Percentiles rank a stretch among this genome's conserved stretches.
phyloP scores from a whole-genome alignment of 2,797 vertebrate genomes.

The Pantherophis vulpinus region DNA sequence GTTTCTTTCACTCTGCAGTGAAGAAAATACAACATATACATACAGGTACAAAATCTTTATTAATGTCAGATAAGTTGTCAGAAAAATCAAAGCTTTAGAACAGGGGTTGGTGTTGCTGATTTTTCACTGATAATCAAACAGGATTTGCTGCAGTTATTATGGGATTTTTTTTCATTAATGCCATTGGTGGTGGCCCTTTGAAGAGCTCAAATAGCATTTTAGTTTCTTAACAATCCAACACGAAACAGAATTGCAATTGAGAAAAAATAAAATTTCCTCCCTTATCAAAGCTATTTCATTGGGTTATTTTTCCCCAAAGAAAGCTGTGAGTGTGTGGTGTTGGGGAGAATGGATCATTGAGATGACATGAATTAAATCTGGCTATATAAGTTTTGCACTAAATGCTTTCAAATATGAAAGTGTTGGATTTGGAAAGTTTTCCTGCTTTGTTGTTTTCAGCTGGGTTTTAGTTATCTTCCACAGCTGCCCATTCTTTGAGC shows the following conservation, averaged over 20 bases:
- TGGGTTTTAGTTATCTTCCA: neutral
- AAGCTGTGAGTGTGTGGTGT: neutral
- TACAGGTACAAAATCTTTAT: neutral
- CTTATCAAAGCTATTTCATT: neutral
- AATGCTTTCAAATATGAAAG: neutral
- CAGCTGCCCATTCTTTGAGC: neutral
- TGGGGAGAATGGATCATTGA: neutral
- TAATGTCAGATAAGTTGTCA: neutral
- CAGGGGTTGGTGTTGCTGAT: neutral
- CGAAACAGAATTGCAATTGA: neutral
- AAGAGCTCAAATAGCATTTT: neutral
- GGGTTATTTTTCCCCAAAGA: neutral
- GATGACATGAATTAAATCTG: neutral
- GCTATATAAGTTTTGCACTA: neutral
- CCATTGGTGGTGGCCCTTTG: neutral
- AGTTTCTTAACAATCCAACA: neutral
- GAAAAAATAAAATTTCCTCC: neutral
- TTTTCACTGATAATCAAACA: neutral
- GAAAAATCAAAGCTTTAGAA: neutral
- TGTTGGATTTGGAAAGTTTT: neutral
- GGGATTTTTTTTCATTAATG: neutral
- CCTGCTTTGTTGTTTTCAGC: neutral
- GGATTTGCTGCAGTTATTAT: neutral
- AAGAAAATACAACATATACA: neutral
- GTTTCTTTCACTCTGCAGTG: neutral